Evolutionary conservation across 2,888 invertebrate genomes (phyloP).

Genomic region (Terebella lapidaria): DNA sequence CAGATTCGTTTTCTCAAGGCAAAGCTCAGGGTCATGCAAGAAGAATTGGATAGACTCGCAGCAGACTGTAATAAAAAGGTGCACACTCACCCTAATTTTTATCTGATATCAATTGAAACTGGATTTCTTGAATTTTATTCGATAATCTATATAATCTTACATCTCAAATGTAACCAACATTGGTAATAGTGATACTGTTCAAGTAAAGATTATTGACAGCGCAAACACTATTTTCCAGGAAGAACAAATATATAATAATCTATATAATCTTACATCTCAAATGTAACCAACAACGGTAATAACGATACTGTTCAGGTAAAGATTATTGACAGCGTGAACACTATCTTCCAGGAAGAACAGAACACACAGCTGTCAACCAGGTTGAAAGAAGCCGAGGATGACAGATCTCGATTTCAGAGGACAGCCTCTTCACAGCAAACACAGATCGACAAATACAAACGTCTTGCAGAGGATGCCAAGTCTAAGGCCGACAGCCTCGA

Average conservation of each 20-base stretch:
- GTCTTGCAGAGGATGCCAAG: slow-evolving; percentile 48
- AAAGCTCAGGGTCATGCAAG: slow-evolving; percentile 52
- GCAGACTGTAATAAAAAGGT: slow-evolving; percentile 33
- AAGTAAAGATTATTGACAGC: too few species aligned
- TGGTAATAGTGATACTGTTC: too few species aligned
- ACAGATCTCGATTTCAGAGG: slow-evolving; percentile 44
- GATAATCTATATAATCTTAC: not conserved
- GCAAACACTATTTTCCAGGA: too few species aligned
- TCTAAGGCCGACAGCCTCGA: slow-evolving; percentile 46
- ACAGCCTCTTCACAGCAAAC: slow-evolving; percentile 44
- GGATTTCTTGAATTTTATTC: too few species aligned
- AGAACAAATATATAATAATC: too few species aligned
- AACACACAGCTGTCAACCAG: slow-evolving; percentile 28
- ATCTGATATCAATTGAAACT: too few species aligned
- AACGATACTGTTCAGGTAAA: too few species aligned
- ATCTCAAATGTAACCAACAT: not conserved
- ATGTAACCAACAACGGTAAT: not conserved
- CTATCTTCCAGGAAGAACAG: slow-evolving; percentile 9
- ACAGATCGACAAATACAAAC: slow-evolving; percentile 53
- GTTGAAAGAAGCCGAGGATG: slow-evolving; percentile 53
- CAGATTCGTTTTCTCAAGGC: slow-evolving; percentile 52
- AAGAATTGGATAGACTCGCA: slow-evolving; percentile 46
- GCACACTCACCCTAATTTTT: too few species aligned
- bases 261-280: not conserved
- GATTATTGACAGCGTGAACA: too few species aligned